Evolutionary conservation across 1,140 invertebrate genomes (phyloP), one percentile per base, ranked within the genome.

Genomic region (Stegodyphus dumicola): DNA sequence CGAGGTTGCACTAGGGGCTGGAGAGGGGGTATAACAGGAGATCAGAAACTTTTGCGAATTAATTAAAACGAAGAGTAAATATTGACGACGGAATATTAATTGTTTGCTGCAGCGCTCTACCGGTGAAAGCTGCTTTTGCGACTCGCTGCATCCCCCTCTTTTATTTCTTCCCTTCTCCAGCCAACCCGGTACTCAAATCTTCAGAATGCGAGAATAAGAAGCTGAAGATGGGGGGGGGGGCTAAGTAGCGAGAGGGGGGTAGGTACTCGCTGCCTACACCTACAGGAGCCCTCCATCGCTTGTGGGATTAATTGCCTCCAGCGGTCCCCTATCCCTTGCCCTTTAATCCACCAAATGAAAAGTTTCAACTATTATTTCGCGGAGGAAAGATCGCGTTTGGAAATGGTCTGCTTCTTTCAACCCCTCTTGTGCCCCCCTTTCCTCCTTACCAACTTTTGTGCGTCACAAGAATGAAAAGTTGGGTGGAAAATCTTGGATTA

Each of bases 51-150:
- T 86, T 86, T 78, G 69, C 75, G 84, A 86, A 86, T 86, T 86
- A 86, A 86, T 86, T 86, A 86, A 86, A 86, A 78, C 84, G 84
- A 86, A 86, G 84, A 74, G 84, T 86, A 77, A 86, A 86, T 85
- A 86, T 86, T 77, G 84, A 86, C 84, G 76, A 86, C 84, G 84
- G 84, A 77, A 86, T 86, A 86, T 86, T 86, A 86, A 86, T 86
- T 86, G 84, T 86, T 86, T 86, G 84, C 84, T 71, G 84, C 84
- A 75, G 60, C 48, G 54, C 53, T 17, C 73, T 75, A 18, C 64
- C 51, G 67, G 1, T 69, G 15, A 2, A 69, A 17, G 10, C 54
- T 66, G 65, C 52, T 56, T 64, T 48, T n/a, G 51, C 60, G 64
- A 18, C 7, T 65, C 71, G 48, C 48, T 69, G 13, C 74, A 6